These are phyloP conservation scores for Acestrorhynchus altus DNA, from an alignment of 2,797 vertebrate genomes.

Conservation along the genomic window DNA sequence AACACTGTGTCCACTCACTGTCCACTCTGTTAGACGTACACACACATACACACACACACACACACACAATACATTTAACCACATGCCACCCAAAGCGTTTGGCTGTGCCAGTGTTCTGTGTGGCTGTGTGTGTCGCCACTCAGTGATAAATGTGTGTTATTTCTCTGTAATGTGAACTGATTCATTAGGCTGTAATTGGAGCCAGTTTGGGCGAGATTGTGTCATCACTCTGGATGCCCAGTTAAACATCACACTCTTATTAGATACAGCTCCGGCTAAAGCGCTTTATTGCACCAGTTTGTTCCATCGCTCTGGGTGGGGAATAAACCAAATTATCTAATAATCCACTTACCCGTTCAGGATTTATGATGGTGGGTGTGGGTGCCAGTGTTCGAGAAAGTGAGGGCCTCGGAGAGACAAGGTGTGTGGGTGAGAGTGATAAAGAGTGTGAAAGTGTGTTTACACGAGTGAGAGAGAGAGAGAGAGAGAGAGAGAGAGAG, in stretches of 20 bases:
- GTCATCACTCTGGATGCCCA: slow-evolving; percentile 48
- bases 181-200: slow-evolving; percentile 55
- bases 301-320: slow-evolving; percentile 59
- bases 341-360: slow-evolving; percentile 70
- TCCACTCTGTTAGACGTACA: no score
- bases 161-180: slow-evolving; percentile 47
- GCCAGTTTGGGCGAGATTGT: slow-evolving; percentile 41
- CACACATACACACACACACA: no score
- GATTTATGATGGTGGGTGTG: slow-evolving; percentile 58
- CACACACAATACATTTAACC: no score
- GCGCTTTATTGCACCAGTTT: slow-evolving; percentile 67
- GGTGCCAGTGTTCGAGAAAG: no score
- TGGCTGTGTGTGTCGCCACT: not conserved
- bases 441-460: not conserved
- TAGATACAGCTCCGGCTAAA: slow-evolving; percentile 32
- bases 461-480: no score
- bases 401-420: not conserved
- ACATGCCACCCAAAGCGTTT: not conserved
- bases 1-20: no score
- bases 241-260: slow-evolving; percentile 45
- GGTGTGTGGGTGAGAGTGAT: slow-evolving; percentile 21
- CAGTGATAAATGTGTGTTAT: slow-evolving; percentile 50
- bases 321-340: slow-evolving; percentile 60
- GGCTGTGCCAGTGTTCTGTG: not conserved
- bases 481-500: no score